These are phyloP conservation scores for Monochamus alternatus DNA, from an alignment of 2,888 invertebrate species.

Conservation along the genomic window DNA sequence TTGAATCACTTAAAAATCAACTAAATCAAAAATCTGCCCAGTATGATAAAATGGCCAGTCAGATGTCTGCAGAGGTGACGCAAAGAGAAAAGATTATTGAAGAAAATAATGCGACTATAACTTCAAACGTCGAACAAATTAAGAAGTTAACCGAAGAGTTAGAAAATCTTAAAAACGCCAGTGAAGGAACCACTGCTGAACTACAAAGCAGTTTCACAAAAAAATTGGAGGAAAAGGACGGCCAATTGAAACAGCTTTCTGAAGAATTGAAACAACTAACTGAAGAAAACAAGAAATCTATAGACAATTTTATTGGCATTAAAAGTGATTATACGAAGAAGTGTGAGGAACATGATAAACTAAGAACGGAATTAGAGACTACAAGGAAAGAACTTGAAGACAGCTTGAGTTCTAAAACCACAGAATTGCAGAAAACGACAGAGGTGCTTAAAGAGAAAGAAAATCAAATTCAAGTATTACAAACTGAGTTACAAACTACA, in stretches of 20 bases:
- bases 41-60: conserved; percentile 64
- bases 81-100: conserved; percentile 70
- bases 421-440: conserved; percentile 41
- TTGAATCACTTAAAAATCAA: conserved; percentile 63
- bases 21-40: conserved; percentile 63
- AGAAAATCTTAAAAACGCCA: conserved; percentile 49
- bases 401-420: conserved; percentile 32
- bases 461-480: conserved; percentile 61
- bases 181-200: conserved; percentile 50
- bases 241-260: conserved; percentile 45
- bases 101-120: conserved; percentile 69
- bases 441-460: conserved; percentile 38
- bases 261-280: conserved; percentile 11
- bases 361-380: conserved; percentile 55
- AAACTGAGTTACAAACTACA: conserved; percentile 65
- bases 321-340: conserved; percentile 56
- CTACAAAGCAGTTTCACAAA: conserved; percentile 55
- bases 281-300: conserved; percentile 3
- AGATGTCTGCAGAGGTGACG: conserved; percentile 64
- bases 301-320: conserved; percentile 48
- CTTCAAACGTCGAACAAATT: conserved; percentile 53
- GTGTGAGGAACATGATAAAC: conserved; percentile 55
- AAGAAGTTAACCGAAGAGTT: conserved; percentile 56
- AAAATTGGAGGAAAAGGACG: conserved; percentile 58
- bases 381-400: conserved; percentile 46